Evolutionary conservation across 2,888 invertebrate species (phyloP).

Genomic region (Tigriopus californicus): DNA sequence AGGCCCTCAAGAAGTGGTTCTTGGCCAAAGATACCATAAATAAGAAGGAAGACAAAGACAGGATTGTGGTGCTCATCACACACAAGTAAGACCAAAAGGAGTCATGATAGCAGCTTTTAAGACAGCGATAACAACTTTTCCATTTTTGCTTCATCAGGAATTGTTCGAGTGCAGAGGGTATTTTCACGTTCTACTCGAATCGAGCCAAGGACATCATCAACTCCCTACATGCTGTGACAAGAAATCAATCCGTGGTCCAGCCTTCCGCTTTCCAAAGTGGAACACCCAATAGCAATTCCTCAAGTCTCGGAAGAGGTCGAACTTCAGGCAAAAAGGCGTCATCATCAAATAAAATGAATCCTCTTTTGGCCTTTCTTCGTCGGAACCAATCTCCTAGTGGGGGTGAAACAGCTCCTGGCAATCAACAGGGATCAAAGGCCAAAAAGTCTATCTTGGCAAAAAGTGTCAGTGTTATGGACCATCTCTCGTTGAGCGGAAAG

Average conservation of each 20-base stretch:
- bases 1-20: slow-evolving; percentile 7
- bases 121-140: neutral
- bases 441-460: neutral
- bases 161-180: slow-evolving; percentile 6
- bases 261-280: neutral
- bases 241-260: neutral
- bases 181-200: slow-evolving; percentile 3
- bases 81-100: neutral
- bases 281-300: too few relatives aligned
- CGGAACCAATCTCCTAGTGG: neutral
- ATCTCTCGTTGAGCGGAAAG: neutral
- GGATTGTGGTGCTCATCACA: slow-evolving; percentile 6
- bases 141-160: neutral
- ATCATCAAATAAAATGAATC: slow-evolving; percentile 2
- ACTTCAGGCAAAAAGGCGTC: neutral
- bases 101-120: neutral
- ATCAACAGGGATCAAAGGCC: neutral
- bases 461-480: neutral
- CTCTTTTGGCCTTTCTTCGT: neutral
- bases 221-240: neutral
- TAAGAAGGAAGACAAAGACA: neutral
- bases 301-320: too few relatives aligned
- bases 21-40: neutral
- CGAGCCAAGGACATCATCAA: neutral
- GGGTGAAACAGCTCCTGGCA: neutral